Conservation (phyloP, 1,140 invertebrate genomes). For the Plutomurus gul region DNA sequence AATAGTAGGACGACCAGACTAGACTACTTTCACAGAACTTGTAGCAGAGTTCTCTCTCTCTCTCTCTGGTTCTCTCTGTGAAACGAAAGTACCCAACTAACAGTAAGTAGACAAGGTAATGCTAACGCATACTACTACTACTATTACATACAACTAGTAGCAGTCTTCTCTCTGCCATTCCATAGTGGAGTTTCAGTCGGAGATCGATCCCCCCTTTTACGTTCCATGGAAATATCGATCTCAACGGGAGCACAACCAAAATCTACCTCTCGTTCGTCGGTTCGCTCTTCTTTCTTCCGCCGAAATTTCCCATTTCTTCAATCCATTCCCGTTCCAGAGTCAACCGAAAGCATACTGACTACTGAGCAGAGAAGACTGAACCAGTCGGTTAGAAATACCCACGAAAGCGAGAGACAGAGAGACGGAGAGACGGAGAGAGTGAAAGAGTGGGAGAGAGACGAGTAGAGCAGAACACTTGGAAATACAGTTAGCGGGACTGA, state of each 20-base stretch:
- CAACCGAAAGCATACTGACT: constrained; percentile 6
- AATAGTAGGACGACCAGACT: too few species aligned
- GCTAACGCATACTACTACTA: not conserved
- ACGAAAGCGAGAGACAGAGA: not conserved
- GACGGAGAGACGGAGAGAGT: not conserved
- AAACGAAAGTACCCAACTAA: too few species aligned
- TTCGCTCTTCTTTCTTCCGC: constrained; percentile 13
- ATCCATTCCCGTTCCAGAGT: constrained; percentile 3
- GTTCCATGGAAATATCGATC: constrained; percentile 34
- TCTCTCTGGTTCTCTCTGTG: too few species aligned
- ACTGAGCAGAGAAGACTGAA: not conserved
- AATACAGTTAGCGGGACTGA: not conserved
- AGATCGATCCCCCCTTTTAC: constrained; percentile 35
- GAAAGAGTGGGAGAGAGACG: not conserved
- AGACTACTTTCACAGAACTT: too few species aligned
- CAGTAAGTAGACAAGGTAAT: too few species aligned
- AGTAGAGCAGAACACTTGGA: not conserved
- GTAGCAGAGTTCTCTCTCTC: too few species aligned
- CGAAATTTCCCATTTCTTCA: constrained; percentile 28
- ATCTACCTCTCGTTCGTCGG: constrained; percentile 21
- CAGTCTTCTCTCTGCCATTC: not conserved
- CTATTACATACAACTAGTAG: not conserved
- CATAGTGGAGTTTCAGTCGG: constrained; percentile 22
- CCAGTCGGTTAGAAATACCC: not conserved
- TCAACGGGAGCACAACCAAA: constrained; percentile 10